Conservation (phyloP, 2,797 vertebrate genomes). For the Bovichtus variegatus region DNA sequence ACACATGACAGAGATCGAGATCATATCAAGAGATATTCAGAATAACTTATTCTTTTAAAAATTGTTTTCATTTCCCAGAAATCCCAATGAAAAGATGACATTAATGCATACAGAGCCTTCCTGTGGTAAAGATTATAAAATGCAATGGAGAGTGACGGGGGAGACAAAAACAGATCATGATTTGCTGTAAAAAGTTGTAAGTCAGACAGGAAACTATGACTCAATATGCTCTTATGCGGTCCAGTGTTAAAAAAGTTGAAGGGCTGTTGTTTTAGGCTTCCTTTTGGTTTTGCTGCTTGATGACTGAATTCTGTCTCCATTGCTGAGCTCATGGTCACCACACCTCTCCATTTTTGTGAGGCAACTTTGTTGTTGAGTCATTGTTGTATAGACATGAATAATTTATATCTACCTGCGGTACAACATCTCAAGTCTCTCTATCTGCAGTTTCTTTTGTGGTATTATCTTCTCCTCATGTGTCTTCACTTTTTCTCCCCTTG, state of each 20-base stretch:
- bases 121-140: constrained; percentile 9
- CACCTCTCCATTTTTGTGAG: constrained; percentile 15
- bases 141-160: neutral
- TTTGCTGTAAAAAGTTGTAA: neutral
- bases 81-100: neutral
- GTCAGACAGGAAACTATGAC: neutral
- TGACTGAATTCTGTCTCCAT: constrained; percentile 22
- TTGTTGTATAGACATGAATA: constrained; percentile 55
- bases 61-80: neutral
- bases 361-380: constrained; percentile 53
- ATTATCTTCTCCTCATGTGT: constrained; percentile 48
- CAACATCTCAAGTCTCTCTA: constrained; percentile 36
- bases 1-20: too few species aligned
- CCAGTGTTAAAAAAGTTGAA: neutral
- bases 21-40: too few species aligned
- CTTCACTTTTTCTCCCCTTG: constrained; percentile 23
- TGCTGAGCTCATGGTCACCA: constrained; percentile 42
- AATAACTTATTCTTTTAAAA: too few species aligned
- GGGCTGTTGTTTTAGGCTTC: constrained; percentile 5
- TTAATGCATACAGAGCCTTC: neutral
- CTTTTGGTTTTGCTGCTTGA: constrained; percentile 14
- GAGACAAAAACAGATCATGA: neutral
- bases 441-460: constrained; percentile 45
- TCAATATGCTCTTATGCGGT: neutral
- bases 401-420: constrained; percentile 51